Evolutionary conservation across 2,113 vertebrate species (phyloP).

Genomic region (Pavo muticus): DNA sequence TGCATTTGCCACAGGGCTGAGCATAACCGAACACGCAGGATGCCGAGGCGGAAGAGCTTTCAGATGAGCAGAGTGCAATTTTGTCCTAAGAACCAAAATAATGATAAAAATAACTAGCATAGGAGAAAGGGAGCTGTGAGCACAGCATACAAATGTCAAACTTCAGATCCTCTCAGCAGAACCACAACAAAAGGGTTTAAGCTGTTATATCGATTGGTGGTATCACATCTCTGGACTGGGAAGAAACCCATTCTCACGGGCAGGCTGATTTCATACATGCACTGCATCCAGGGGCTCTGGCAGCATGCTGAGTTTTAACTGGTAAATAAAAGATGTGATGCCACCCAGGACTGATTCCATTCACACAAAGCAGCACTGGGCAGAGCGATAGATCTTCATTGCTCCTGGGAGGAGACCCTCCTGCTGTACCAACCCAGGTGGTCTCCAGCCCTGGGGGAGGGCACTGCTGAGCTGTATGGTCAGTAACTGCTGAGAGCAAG

Average conservation of each 20-base stretch:
- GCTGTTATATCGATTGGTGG: neutral
- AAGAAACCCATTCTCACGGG: neutral
- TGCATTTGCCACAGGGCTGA: neutral
- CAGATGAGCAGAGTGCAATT: neutral
- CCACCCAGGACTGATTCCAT: neutral
- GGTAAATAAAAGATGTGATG: neutral
- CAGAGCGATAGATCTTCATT: neutral
- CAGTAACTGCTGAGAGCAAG: neutral
- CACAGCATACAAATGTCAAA: neutral
- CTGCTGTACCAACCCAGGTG: fast-evolving
- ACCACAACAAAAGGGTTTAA: neutral
- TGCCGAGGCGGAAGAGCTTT: neutral
- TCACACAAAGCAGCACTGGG: neutral
- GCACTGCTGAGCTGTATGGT: neutral
- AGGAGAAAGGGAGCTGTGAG: neutral
- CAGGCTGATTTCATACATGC: neutral
- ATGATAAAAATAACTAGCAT: conserved; percentile 17
- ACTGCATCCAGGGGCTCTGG: neutral
- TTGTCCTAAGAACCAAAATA: conserved; percentile 5
- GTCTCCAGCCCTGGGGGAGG: neutral
- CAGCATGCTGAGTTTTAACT: neutral
- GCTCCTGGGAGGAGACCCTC: neutral
- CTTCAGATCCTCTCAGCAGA: neutral
- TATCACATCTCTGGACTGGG: neutral
- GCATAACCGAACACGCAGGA: fast-evolving